Conservation (phyloP, 2,888 invertebrate species). For the Hypena proboscidalis region DNA sequence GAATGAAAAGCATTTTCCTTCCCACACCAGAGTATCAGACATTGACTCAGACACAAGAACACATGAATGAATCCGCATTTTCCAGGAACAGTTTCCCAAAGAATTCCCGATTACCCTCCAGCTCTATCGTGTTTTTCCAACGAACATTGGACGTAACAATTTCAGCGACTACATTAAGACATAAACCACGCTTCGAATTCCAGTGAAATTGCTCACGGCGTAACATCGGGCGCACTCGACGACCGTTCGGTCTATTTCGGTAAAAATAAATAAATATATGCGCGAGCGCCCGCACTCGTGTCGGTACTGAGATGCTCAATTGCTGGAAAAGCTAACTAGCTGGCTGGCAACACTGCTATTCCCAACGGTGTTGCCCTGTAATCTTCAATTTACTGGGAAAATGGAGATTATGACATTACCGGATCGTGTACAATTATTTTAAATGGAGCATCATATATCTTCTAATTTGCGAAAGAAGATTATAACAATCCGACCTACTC, state of each 20-base stretch:
- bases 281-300: slow-evolving; percentile 64
- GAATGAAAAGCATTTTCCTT: no score
- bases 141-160: slow-evolving; percentile 42
- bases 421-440: no score
- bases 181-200: slow-evolving; percentile 77
- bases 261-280: slow-evolving; percentile 83
- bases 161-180: slow-evolving; percentile 72
- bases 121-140: slow-evolving; percentile 35
- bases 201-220: slow-evolving; percentile 71
- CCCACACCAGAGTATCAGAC: no score
- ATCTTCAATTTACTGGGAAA: no score
- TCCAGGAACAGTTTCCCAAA: slow-evolving; percentile 26
- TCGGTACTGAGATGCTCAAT: slow-evolving; percentile 24
- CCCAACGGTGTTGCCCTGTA: no score
- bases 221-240: slow-evolving; percentile 75
- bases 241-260: slow-evolving; percentile 81
- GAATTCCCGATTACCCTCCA: slow-evolving; percentile 31
- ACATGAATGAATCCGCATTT: slow-evolving; percentile 5
- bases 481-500: no score
- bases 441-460: no score
- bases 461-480: no score
- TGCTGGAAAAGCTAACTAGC: slow-evolving; percentile 43
- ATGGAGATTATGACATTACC: no score
- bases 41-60: no score
- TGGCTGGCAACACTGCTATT: no score